These are phyloP conservation scores for Schizaphis graminum DNA, from an alignment of 2,888 invertebrate species.

Conservation along the genomic window DNA sequence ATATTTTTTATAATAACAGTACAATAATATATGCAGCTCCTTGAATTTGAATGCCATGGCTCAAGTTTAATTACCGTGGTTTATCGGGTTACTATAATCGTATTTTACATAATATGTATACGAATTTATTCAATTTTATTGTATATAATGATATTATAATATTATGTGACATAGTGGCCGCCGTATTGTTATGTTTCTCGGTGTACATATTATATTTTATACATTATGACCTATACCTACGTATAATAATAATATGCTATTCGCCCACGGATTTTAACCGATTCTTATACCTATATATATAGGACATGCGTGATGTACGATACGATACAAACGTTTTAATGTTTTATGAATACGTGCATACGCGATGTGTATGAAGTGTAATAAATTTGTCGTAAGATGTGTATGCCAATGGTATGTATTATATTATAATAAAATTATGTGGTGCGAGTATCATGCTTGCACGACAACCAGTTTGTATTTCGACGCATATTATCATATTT, in stretches of 20 bases:
- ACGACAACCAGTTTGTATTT: constrained; percentile 15
- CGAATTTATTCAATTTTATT: not conserved
- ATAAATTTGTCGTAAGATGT: not conserved
- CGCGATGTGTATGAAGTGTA: not conserved
- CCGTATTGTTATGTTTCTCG: not conserved
- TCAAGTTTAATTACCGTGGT: not conserved
- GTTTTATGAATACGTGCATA: not conserved
- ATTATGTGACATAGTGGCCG: not conserved
- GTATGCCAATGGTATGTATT: not conserved
- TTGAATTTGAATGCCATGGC: not conserved
- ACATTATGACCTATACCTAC: not conserved
- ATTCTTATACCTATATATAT: not conserved
- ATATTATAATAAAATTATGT: not conserved
- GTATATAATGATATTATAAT: not conserved
- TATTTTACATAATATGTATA: not conserved
- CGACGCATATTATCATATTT: constrained; percentile 23
- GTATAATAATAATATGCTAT: not conserved
- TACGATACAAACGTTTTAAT: too few species aligned
- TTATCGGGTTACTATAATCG: not conserved
- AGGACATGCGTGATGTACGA: not conserved
- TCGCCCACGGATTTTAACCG: not conserved
- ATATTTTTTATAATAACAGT: not conserved
- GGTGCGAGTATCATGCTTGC: not conserved
- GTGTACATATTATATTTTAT: not conserved
- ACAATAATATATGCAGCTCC: not conserved